Conservation (phyloP, 2,113 vertebrate genomes). For the Mirza zaza region DNA sequence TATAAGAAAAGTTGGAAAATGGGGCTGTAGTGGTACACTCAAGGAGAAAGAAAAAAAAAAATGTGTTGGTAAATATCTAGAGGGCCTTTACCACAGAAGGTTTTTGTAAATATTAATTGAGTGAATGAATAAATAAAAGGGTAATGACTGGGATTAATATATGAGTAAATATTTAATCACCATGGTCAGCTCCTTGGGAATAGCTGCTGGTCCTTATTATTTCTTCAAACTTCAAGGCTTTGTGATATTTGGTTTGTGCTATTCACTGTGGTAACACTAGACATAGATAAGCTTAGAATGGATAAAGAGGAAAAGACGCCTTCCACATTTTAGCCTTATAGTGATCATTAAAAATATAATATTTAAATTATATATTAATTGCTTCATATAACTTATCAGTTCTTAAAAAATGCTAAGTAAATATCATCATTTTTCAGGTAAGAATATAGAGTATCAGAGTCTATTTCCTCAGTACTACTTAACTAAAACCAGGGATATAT, state of each 20-base stretch:
- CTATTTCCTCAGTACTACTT: not conserved
- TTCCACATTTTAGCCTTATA: not conserved
- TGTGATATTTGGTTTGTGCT: not conserved
- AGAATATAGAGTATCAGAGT: not conserved
- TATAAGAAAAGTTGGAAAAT: not conserved
- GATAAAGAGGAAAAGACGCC: not conserved
- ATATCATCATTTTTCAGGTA: not conserved
- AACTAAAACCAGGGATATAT: not conserved
- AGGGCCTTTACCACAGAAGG: not conserved
- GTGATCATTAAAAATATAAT: not conserved
- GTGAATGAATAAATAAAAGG: not conserved
- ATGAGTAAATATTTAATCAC: not conserved
- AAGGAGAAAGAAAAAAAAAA: not conserved
- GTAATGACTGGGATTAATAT: not conserved
- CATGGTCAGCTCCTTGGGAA: not conserved
- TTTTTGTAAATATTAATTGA: not conserved
- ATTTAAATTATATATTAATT: not conserved
- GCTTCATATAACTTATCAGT: not conserved
- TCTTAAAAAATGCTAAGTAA: not conserved
- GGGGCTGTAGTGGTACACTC: not conserved
- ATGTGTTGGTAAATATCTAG: not conserved
- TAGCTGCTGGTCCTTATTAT: not conserved
- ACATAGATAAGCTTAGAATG: not conserved
- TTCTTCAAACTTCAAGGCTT: not conserved
- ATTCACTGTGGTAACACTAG: not conserved